These are phyloP conservation scores for Myiotriccus ornatus DNA, from an alignment of 2,797 vertebrate species.

Conservation along the genomic window DNA sequence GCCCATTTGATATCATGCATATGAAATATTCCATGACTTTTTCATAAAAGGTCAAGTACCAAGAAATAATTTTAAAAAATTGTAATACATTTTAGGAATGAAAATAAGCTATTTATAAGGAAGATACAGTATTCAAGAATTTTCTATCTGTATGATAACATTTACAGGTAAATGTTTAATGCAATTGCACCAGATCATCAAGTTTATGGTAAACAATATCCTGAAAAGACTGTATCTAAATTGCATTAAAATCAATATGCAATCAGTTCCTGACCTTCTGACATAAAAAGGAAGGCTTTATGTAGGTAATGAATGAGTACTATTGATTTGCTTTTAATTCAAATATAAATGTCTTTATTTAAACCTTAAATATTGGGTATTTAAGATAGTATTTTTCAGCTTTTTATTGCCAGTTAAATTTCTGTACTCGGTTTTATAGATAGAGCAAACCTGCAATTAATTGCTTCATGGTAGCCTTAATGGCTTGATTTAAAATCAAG, in stretches of 20 bases:
- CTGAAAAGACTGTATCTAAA: not conserved
- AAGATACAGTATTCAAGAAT: not conserved
- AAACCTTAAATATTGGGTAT: not conserved
- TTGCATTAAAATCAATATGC: constrained; percentile 29
- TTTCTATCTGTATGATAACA: not conserved
- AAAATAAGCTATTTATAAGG: not conserved
- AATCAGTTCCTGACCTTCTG: constrained; percentile 1
- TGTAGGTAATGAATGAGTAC: not conserved
- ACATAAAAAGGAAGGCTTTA: not conserved
- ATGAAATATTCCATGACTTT: not conserved
- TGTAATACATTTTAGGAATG: not conserved
- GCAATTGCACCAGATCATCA: not conserved
- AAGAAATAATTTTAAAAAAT: not conserved
- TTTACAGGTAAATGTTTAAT: not conserved
- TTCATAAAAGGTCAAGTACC: not conserved
- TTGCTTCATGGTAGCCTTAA: not conserved
- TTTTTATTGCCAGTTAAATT: not conserved
- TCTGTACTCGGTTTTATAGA: not conserved
- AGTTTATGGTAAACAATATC: constrained; percentile 2
- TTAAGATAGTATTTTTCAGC: not conserved
- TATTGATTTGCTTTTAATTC: constrained; percentile 38
- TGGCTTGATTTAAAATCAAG: not conserved
- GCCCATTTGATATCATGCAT: not conserved
- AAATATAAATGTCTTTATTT: not conserved
- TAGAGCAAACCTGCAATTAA: not conserved